These are phyloP conservation scores for Hylaeus volcanicus DNA, from an alignment of 1,140 invertebrate species.

Conservation along the genomic window DNA sequence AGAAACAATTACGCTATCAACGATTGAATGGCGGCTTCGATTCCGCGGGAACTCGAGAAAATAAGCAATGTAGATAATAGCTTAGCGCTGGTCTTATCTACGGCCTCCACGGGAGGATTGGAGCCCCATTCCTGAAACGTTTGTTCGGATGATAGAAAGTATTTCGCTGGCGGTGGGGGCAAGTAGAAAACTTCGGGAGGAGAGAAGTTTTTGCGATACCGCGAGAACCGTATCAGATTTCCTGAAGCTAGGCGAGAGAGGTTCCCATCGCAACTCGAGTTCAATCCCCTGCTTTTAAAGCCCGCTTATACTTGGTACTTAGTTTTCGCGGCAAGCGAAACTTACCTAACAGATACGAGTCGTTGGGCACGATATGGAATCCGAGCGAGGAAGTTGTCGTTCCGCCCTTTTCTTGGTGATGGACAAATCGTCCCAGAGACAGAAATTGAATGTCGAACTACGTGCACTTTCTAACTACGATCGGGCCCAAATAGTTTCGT, in stretches of 20 bases:
- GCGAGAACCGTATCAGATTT: conserved; percentile 62
- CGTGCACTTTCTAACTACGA: conserved; percentile 43
- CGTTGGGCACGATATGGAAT: conserved; percentile 61
- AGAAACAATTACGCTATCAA: conserved; percentile 42
- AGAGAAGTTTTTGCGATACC: conserved; percentile 62
- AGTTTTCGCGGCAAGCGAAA: conserved; percentile 55
- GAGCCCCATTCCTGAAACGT: conserved; percentile 17
- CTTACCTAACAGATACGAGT: conserved; percentile 62
- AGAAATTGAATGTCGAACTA: conserved; percentile 63
- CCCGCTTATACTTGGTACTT: conserved; percentile 64
- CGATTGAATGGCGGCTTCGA: conserved; percentile 24
- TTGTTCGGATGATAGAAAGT: conserved; percentile 58
- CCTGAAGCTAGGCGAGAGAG: conserved; percentile 46
- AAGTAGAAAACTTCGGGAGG: conserved; percentile 39
- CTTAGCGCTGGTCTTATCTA: conserved; percentile 26
- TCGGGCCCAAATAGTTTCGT: conserved; percentile 48
- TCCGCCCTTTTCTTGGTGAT: conserved; percentile 40
- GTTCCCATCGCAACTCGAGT: conserved; percentile 47
- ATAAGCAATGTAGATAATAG: conserved; percentile 58
- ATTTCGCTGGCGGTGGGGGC: conserved; percentile 21
- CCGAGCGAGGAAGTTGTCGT: conserved; percentile 44
- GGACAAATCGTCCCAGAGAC: conserved; percentile 60
- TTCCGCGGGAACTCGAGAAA: conserved; percentile 39
- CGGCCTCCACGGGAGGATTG: neutral
- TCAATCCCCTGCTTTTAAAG: conserved; percentile 57